phyloP scores from a whole-genome alignment of 2,797 vertebrate species.

The Alcedo quadribrachys region DNA sequence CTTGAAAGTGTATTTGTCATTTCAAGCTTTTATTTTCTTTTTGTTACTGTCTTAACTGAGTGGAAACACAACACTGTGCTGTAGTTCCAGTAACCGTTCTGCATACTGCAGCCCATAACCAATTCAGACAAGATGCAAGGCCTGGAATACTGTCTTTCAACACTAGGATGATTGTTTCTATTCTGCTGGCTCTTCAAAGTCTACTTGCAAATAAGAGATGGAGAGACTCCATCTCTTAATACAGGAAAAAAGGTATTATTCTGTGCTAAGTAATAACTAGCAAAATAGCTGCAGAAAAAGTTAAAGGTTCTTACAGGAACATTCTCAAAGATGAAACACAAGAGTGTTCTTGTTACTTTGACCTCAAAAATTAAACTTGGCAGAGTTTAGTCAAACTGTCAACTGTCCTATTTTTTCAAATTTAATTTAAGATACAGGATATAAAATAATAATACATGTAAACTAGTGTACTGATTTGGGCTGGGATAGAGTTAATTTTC shows the following conservation, averaged over 20 bases:
- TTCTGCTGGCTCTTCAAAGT: neutral
- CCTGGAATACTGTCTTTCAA: neutral
- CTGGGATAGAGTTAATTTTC: neutral
- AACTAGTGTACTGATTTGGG: neutral
- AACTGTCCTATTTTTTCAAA: neutral
- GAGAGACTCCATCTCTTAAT: neutral
- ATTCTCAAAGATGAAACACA: neutral
- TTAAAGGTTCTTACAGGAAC: neutral
- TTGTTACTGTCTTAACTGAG: neutral
- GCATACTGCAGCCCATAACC: neutral
- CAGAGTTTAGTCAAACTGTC: neutral
- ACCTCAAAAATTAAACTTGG: neutral
- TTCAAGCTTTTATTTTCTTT: conserved; percentile 19
- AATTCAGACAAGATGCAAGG: neutral
- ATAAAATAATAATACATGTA: neutral
- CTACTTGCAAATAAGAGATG: neutral
- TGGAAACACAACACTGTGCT: neutral
- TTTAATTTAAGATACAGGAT: neutral
- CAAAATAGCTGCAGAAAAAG: neutral
- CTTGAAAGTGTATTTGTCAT: conserved; percentile 28
- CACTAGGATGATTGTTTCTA: neutral
- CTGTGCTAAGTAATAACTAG: neutral
- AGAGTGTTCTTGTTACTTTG: neutral
- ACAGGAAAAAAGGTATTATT: neutral
- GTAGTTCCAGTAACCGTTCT: neutral